Evolutionary conservation across 2,888 invertebrate species (phyloP), one percentile per base, ranked within the genome.

Genomic region (Zelleria hepariella): DNA sequence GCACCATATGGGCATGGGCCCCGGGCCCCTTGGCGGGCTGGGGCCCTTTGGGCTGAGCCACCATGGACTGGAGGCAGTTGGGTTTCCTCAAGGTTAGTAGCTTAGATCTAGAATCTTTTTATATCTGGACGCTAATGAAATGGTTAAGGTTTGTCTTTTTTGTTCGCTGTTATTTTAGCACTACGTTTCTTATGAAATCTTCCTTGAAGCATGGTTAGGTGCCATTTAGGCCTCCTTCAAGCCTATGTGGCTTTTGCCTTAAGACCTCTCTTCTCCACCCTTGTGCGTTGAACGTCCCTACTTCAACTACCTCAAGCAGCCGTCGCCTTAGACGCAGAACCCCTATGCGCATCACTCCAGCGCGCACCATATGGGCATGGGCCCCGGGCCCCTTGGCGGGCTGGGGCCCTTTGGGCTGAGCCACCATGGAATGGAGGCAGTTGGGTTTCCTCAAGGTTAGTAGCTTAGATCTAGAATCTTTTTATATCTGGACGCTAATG

Each of bases 281-380:
- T n/a, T n/a, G n/a, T n/a, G n/a, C n/a, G n/a, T n/a, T n/a, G n/a
- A n/a, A n/a, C 89, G 88, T 60, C 89, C 90, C 68, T 91, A 89
- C 70, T 91, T 90, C 73, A 91, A 90, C 60, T 91, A 91, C 66
- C 77, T 91, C 70, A 91, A 90, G 74, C 90, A 89, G 69, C 91
- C 91, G 52, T 86, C 86, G 62, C 89, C 90, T 54, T 68, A 90
- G 25, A 79, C 88, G 2, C 88, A 85, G 74, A 89, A 83, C 65
- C 90, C 85, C 0, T 89, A 84, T 68, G 89, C 81, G 53, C 89
- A 83, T 63, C 87, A 83, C 63, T 78, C 86, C 26, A 79, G 87
- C 66, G 82, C 89, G 6, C 84, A 90, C 65, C 86, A 90, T 67
- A 89, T 81, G 91, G 91, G 80, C 65, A 91, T 86, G 91, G 91